Percentiles rank a stretch among this genome's conserved stretches.
phyloP scores from a whole-genome alignment of 1,140 invertebrate genomes.

The Holotrichia oblita region DNA sequence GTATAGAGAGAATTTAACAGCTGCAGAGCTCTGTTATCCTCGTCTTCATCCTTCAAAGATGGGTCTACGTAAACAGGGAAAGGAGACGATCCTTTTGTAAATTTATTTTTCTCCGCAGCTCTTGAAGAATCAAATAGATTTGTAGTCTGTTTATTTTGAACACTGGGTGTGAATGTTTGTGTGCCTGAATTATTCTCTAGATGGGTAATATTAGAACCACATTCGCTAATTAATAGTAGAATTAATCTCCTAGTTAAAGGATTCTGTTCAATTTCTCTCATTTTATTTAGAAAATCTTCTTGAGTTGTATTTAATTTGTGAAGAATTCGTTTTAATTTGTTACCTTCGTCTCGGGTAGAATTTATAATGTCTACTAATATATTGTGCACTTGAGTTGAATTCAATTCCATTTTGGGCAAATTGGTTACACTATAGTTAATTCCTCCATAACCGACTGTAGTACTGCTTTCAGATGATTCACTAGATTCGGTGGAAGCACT shows the following conservation, averaged over 20 bases:
- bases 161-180: slow-evolving; percentile 55
- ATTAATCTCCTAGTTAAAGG: slow-evolving; percentile 78
- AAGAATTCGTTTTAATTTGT: slow-evolving; percentile 68
- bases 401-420: slow-evolving; percentile 53
- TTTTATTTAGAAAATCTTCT: slow-evolving; percentile 76
- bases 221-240: slow-evolving; percentile 78
- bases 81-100: slow-evolving; percentile 54
- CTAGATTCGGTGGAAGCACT: slow-evolving; percentile 32
- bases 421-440: slow-evolving; percentile 55
- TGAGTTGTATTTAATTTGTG: slow-evolving; percentile 78
- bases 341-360: slow-evolving; percentile 49
- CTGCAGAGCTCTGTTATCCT: slow-evolving; percentile 81
- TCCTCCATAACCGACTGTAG: neutral
- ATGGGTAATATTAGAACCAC: slow-evolving; percentile 69
- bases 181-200: slow-evolving; percentile 65
- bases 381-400: slow-evolving; percentile 58
- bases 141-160: slow-evolving; percentile 51
- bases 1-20: slow-evolving; percentile 83
- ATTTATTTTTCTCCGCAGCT: slow-evolving; percentile 53
- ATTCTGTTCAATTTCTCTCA: slow-evolving; percentile 82
- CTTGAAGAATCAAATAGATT: slow-evolving; percentile 22
- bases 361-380: slow-evolving; percentile 60
- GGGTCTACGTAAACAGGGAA: slow-evolving; percentile 48
- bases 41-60: slow-evolving; percentile 61
- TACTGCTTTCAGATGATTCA: slow-evolving; percentile 40